These are phyloP conservation scores for Synergus japonicus DNA, from an alignment of 2,888 invertebrate species.

Conservation along the genomic window DNA sequence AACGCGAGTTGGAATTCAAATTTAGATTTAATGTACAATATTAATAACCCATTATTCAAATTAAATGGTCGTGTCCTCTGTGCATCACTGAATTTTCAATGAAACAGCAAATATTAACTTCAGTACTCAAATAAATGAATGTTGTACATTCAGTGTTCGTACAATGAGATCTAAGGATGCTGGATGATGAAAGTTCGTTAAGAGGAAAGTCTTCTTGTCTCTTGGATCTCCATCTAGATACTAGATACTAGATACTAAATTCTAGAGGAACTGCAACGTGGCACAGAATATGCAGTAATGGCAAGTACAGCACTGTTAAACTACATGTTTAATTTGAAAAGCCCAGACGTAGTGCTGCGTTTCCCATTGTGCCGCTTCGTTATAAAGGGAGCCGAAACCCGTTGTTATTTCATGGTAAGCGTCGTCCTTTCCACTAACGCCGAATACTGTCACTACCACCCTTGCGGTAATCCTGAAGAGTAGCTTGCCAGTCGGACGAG, in stretches of 20 bases:
- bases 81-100: no score
- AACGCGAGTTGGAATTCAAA: neutral
- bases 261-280: neutral
- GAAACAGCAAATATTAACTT: no score
- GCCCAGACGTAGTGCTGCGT: conserved; percentile 59
- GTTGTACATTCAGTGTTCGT: neutral
- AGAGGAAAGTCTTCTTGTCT: conserved; percentile 4
- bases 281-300: conserved; percentile 23
- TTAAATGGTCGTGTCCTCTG: neutral
- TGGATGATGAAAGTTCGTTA: conserved; percentile 13
- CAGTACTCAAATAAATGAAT: neutral
- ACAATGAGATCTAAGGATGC: neutral
- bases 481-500: conserved; percentile 57
- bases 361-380: conserved; percentile 64
- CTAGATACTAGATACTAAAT: neutral
- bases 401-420: conserved; percentile 68
- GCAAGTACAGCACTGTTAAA: conserved; percentile 59
- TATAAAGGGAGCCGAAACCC: conserved; percentile 67
- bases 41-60: neutral
- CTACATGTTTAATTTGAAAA: conserved; percentile 70
- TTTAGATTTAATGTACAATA: neutral
- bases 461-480: conserved; percentile 61
- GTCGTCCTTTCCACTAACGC: conserved; percentile 51
- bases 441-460: conserved; percentile 47
- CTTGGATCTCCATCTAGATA: neutral